A percentile compares a stretch with the other conserved stretches of the same genome.
Evolutionary conservation across 2,113 vertebrate species (phyloP).

Genomic region (Heterotis niloticus): DNA sequence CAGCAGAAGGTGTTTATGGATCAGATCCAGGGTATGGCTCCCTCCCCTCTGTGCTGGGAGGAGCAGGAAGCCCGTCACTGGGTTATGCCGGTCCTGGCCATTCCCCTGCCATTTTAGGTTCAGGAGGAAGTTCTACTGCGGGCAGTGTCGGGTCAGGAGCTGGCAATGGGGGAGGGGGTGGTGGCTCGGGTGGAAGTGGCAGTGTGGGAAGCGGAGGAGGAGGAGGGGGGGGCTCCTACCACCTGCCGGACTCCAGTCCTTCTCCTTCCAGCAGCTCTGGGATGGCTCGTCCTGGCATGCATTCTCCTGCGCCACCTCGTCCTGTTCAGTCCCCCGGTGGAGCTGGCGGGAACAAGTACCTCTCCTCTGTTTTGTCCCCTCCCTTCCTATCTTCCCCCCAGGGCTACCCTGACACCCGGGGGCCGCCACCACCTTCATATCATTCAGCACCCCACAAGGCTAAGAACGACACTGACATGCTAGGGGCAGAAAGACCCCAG

Average conservation of each 20-base stretch:
- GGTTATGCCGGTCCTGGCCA: constrained; percentile 72
- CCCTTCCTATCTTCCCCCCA: constrained; percentile 69
- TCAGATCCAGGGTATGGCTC: constrained; percentile 58
- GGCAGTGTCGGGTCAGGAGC: constrained; percentile 51
- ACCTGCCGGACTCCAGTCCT: constrained; percentile 73
- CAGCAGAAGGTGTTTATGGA: constrained; percentile 67
- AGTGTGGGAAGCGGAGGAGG: constrained; percentile 32
- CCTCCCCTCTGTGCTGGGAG: constrained; percentile 55
- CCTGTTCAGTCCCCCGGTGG: constrained; percentile 74
- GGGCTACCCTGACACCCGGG: constrained; percentile 52
- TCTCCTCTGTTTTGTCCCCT: constrained; percentile 73
- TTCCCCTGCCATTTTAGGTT: constrained; percentile 69
- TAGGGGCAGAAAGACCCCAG: constrained; percentile 58
- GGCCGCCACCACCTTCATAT: constrained; percentile 52
- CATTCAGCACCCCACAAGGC: constrained; percentile 54
- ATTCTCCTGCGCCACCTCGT: constrained; percentile 68
- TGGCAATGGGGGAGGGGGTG: constrained; percentile 38
- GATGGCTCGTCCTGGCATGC: constrained; percentile 71
- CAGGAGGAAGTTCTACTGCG: constrained; percentile 38
- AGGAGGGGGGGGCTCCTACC: constrained; percentile 54
- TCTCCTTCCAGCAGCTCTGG: constrained; percentile 64
- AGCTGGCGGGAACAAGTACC: constrained; percentile 68
- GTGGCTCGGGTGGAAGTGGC: constrained; percentile 38
- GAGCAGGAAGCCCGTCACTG: constrained; percentile 71
- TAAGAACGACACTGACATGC: constrained; percentile 56